Percentiles rank a stretch among this genome's conserved stretches.
Conservation (phyloP, 2,888 invertebrate species). For the Caenorhabditis angaria region DNA sequence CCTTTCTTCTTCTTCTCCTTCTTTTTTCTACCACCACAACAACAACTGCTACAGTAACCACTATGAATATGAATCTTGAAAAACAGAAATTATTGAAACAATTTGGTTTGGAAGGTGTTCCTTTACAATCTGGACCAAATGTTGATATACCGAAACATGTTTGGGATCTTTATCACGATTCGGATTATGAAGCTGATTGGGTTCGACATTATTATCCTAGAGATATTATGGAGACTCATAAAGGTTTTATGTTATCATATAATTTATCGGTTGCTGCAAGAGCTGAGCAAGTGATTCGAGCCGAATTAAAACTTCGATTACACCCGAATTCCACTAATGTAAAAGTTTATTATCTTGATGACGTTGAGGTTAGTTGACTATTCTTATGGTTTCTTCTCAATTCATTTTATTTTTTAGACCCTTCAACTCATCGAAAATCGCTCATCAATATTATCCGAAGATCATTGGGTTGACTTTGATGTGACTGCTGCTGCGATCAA, state of each 20-base stretch:
- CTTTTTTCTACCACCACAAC: conserved; percentile 25
- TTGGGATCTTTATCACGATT: conserved; percentile 61
- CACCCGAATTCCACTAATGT: conserved; percentile 18
- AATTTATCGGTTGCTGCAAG: conserved; percentile 51
- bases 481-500: conserved; percentile 40
- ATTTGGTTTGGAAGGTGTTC: conserved; percentile 48
- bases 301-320: conserved; percentile 35
- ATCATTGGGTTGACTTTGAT: conserved; percentile 52
- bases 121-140: conserved; percentile 30
- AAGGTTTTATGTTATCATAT: conserved; percentile 50
- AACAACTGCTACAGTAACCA: not conserved
- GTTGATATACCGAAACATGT: conserved; percentile 60
- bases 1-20: conserved; percentile 34
- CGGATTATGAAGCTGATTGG: conserved; percentile 52
- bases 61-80: not conserved
- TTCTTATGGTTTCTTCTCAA: not conserved
- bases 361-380: conserved; percentile 11
- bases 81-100: conserved; percentile 36
- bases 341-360: conserved; percentile 24
- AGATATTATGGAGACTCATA: conserved; percentile 51
- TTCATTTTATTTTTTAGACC: too few species aligned
- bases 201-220: conserved; percentile 60
- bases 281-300: conserved; percentile 35
- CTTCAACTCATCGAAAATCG: not conserved
- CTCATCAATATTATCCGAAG: conserved; percentile 11